Percentiles rank a stretch among this genome's conserved stretches.
Conservation (phyloP, 2,113 vertebrate species). For the Poeciliopsis prolifica region DNA sequence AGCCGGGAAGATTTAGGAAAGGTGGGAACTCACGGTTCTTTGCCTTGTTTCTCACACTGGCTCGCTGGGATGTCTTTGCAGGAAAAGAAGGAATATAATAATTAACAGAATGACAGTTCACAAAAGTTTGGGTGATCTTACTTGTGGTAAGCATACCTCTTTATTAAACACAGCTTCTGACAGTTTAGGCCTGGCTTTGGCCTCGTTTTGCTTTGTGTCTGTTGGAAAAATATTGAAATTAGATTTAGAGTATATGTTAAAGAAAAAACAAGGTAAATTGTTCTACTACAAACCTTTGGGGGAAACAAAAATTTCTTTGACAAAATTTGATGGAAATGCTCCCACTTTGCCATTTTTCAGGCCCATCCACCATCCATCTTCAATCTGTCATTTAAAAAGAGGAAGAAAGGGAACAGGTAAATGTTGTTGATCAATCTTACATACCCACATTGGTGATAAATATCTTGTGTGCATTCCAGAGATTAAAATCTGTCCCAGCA, state of each 20-base stretch:
- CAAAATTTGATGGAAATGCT: constrained; percentile 92
- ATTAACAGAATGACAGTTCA: not conserved
- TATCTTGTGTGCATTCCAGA: not conserved
- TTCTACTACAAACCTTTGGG: constrained; percentile 71
- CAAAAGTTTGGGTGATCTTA: not conserved
- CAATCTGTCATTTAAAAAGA: constrained; percentile 78
- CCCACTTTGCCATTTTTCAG: constrained; percentile 83
- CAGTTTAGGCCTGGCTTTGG: constrained; percentile 78
- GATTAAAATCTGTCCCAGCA: not conserved
- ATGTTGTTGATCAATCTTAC: not conserved
- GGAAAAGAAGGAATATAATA: constrained; percentile 10
- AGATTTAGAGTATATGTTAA: not conserved
- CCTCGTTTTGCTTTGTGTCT: constrained; percentile 72
- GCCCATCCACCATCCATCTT: constrained; percentile 93
- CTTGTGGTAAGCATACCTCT: constrained; percentile 51
- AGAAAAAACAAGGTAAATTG: not conserved
- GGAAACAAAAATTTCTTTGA: constrained; percentile 81
- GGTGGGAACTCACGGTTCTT: constrained; percentile 61
- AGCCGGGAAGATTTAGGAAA: not conserved
- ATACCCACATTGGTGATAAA: not conserved
- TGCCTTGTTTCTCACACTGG: constrained; percentile 73
- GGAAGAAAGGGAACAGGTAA: not conserved
- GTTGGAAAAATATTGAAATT: not conserved
- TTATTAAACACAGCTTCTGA: constrained; percentile 74
- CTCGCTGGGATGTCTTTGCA: constrained; percentile 56